phyloP scores from a whole-genome alignment of 1,140 invertebrate species.

The Drosophila saltans region DNA sequence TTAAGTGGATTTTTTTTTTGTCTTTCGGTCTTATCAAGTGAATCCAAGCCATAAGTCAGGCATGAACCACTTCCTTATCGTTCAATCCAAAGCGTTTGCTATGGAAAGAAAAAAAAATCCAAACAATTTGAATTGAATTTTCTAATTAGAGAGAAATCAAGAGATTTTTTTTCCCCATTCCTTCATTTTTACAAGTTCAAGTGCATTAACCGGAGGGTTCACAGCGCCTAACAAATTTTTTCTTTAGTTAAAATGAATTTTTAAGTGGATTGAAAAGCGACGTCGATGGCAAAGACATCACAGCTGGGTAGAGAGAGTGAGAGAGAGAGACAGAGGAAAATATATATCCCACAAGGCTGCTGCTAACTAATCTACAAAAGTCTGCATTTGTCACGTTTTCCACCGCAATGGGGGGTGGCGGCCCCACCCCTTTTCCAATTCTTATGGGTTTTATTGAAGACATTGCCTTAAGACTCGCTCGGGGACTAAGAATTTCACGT shows the following conservation, averaged over 20 bases:
- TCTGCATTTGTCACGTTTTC: constrained; percentile 60
- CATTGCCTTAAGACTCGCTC: constrained; percentile 3
- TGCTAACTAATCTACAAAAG: constrained; percentile 41
- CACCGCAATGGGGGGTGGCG: constrained; percentile 23
- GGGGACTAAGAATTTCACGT: neutral
- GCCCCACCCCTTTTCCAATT: constrained; percentile 4
- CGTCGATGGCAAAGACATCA: constrained; percentile 9
- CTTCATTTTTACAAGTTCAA: constrained; percentile 42
- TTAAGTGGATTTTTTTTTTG: constrained; percentile 38
- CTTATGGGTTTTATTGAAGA: constrained; percentile 13
- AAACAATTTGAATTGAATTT: constrained; percentile 44
- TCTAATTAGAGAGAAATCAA: constrained; percentile 25
- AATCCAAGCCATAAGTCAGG: constrained; percentile 49
- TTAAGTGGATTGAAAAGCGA: constrained; percentile 48
- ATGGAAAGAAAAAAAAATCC: constrained; percentile 27
- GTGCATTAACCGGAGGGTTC: constrained; percentile 43
- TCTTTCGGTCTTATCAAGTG: constrained; percentile 54
- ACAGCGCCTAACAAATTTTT: constrained; percentile 53
- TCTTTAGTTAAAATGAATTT: constrained; percentile 50
- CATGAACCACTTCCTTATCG: constrained; percentile 54
- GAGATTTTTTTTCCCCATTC: neutral
- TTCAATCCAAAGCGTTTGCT: neutral
- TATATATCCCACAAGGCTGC: constrained; percentile 31
- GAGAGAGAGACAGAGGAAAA: neutral
- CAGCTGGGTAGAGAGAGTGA: constrained; percentile 6